These are phyloP conservation scores for Zosterops hypoxanthus DNA, from an alignment of 2,113 vertebrate genomes.

Conservation along the genomic window DNA sequence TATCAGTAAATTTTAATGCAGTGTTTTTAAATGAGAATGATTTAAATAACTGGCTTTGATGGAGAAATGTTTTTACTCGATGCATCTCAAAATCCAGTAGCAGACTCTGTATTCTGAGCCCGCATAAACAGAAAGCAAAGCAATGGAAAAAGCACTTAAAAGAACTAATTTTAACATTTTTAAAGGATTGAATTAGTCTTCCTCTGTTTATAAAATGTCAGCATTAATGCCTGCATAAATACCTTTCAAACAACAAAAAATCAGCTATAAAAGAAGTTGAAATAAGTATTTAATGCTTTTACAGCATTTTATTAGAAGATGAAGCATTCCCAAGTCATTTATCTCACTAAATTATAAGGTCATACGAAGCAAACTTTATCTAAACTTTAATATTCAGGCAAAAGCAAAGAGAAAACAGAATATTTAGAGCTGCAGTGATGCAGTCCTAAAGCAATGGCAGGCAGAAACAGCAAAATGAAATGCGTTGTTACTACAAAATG, in stretches of 20 bases:
- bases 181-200: not conserved
- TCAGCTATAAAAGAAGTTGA: not conserved
- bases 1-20: not conserved
- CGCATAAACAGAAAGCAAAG: not conserved
- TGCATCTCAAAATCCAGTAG: not conserved
- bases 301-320: not conserved
- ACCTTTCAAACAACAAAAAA: not conserved
- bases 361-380: rapidly evolving
- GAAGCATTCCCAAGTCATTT: not conserved
- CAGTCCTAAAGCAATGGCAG: not conserved
- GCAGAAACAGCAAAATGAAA: not conserved
- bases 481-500: not conserved
- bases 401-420: not conserved
- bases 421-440: not conserved
- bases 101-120: not conserved
- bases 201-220: not conserved
- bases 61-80: not conserved
- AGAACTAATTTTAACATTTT: not conserved
- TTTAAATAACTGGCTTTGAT: not conserved
- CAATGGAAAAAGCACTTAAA: not conserved
- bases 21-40: not conserved
- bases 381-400: not conserved
- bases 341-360: not conserved
- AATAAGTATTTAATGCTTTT: not conserved
- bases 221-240: not conserved